Base-by-base conservation (phyloP, 2,888 invertebrate genomes). In the Andrena chrysosceles region DNA sequence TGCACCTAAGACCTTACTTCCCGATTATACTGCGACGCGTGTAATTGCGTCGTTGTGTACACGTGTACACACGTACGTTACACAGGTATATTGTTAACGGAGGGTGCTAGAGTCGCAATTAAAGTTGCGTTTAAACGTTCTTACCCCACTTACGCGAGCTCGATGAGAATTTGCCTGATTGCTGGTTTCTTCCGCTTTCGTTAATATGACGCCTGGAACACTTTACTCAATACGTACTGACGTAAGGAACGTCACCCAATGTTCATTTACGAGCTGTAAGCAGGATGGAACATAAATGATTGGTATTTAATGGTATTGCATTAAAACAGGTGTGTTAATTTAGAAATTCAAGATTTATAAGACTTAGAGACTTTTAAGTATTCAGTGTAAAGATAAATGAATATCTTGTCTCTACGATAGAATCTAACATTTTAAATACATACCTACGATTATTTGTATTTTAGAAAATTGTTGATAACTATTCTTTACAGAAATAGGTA, bases 41-140 rank as follows among this genome's bases (percentile, higher is more conserved):
- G 35, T 56, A 63, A 68, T 20, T 29, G 35, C n/a, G 66, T 6
- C 52, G 26, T 29, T 42, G 35, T 64, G 42, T 29, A 35, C 54
- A 16, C 62, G 29, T 49, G 49, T 54, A 23, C 56, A 60, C 8
- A 35, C 26, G 62, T n/a, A 67, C 70, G 20, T 42, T 48, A 35
- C 70, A 63, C 60, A 54, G 54, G 66, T 60, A 60, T 69, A 59
- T 70, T 71, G 71, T 60, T 78, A 59, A 52, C 70, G 13, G 26
- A 23, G 56, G 74, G 69, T 56, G 42, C 68, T 42, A 42, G 42
- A 52, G 23, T 23, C 2, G 66, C 81, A 81, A 85, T 83, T 83
- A 83, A 77, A 80, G 77, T 69, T 75, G 49, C 64, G 49, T 76
- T 84, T 84, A 82, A 82, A 76, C 74, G 66, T 26, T 66, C 66